Evolutionary conservation across 1,140 invertebrate genomes (phyloP).

Genomic region (Branchinecta lindahli): DNA sequence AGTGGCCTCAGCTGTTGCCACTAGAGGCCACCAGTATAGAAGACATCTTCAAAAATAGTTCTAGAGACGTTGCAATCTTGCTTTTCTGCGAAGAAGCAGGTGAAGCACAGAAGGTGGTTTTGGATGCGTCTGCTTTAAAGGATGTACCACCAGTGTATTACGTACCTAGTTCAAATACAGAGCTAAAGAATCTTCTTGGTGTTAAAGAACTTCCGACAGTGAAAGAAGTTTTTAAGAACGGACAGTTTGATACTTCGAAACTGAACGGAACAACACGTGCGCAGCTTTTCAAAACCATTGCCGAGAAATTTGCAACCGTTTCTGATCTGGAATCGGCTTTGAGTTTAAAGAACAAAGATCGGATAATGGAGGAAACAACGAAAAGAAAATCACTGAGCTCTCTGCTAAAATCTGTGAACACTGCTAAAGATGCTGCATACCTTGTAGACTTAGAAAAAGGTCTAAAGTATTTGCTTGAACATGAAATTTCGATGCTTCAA

Average conservation of each 20-base stretch:
- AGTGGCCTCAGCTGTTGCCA: slow-evolving; percentile 44
- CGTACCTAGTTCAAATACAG: not conserved
- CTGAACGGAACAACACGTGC: not conserved
- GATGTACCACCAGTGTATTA: not conserved
- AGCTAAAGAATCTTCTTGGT: not conserved
- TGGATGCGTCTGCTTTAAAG: not conserved
- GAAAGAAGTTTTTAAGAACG: not conserved
- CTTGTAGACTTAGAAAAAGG: slow-evolving; percentile 73
- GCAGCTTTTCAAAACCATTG: not conserved
- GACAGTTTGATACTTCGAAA: not conserved
- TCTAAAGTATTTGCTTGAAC: slow-evolving; percentile 54
- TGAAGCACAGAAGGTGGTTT: not conserved
- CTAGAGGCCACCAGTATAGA: slow-evolving; percentile 28
- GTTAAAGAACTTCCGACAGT: not conserved
- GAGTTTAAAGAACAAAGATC: not conserved
- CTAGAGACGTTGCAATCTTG: not conserved
- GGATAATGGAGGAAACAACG: not conserved
- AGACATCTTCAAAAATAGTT: not conserved
- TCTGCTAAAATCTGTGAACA: not conserved
- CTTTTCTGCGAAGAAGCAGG: not conserved
- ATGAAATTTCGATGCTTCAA: slow-evolving; percentile 57
- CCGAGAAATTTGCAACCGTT: not conserved
- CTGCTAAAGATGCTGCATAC: slow-evolving; percentile 40
- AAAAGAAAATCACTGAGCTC: not conserved
- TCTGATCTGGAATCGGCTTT: not conserved